Base-by-base conservation (phyloP, 2,888 invertebrate genomes). In the Eupeodes luniger region DNA sequence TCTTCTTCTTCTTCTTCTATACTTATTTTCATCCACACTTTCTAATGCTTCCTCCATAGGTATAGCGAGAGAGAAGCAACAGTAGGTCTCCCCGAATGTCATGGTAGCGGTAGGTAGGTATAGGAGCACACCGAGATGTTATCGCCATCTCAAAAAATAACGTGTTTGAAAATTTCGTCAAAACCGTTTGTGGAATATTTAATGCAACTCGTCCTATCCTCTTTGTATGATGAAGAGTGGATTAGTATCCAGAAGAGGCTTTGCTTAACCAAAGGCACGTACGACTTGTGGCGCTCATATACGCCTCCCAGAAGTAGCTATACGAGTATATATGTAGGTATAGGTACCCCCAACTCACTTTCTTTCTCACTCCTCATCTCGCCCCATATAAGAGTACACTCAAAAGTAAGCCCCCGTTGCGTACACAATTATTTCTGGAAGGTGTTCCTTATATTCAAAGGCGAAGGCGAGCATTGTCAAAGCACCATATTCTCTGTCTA, bases 171-270 rank as follows among this genome's bases (percentile, higher is more conserved):
- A 74, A 88, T 88, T 88, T 85, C 85, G 85, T 88, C 88, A 81
- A 78, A 88, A 75, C 51, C 85, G 88, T 88, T 85, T 88, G 81
- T 75, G 88, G 88, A 88, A 88, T 88, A 81, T 85, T 81, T 85
- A 88, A 88, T 88, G 88, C 40, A 76, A 75, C 61, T 34, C 72
- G 34, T 57, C 34, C 53, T 27, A 27, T 36, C 36, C 49, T 40
- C 47, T 27, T 49, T 27, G 49, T 47, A 40, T 44, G 53, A 69
- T 16, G 36, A 16, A 40, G 12, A 47, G 67, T 59, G 66, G 59
- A 40, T 61, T 49, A 16, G 64, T 62, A 70, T 49, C 62, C 76
- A 74, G 61, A 70, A 59, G 78, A 81, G 86, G 78, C 72, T 82
- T 85, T 72, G 55, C 78, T 74, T 74, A 79, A 79, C 69, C 79